phyloP scores from a whole-genome alignment of 1,140 invertebrate species.

The Zaprionus taronus region DNA sequence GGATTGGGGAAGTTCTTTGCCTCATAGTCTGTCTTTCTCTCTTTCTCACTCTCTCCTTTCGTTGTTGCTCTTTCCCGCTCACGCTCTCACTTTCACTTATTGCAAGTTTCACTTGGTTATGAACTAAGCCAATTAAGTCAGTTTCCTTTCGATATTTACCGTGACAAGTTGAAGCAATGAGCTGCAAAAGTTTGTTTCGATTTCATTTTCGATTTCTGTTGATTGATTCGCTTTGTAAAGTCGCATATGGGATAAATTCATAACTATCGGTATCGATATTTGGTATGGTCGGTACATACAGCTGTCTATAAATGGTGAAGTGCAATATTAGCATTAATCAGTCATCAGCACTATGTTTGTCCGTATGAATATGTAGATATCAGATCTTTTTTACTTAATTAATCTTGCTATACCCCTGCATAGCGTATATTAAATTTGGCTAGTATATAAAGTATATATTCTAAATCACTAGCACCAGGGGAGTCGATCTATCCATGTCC shows the following conservation, averaged over 20 bases:
- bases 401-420: too few relatives aligned
- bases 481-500: too few relatives aligned
- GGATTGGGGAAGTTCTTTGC: constrained; percentile 10
- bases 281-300: too few relatives aligned
- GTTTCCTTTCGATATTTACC: constrained; percentile 6
- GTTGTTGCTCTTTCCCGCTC: not conserved
- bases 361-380: not conserved
- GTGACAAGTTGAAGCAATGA: constrained; percentile 3
- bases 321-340: too few relatives aligned
- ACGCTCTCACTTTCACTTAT: not conserved
- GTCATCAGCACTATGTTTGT: too few relatives aligned
- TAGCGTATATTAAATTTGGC: too few relatives aligned
- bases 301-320: too few relatives aligned
- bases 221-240: not conserved
- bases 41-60: not conserved
- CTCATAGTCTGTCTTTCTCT: not conserved
- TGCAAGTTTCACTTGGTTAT: constrained; percentile 1
- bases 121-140: constrained; percentile 14
- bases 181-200: not conserved
- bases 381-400: too few relatives aligned
- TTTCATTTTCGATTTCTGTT: not conserved
- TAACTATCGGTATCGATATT: not conserved
- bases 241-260: not conserved
- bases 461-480: too few relatives aligned
- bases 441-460: too few relatives aligned